Evolutionary conservation across 2,113 vertebrate species (phyloP), one percentile per base, ranked within the genome.

Genomic region (Hippopotamus amphibius): DNA sequence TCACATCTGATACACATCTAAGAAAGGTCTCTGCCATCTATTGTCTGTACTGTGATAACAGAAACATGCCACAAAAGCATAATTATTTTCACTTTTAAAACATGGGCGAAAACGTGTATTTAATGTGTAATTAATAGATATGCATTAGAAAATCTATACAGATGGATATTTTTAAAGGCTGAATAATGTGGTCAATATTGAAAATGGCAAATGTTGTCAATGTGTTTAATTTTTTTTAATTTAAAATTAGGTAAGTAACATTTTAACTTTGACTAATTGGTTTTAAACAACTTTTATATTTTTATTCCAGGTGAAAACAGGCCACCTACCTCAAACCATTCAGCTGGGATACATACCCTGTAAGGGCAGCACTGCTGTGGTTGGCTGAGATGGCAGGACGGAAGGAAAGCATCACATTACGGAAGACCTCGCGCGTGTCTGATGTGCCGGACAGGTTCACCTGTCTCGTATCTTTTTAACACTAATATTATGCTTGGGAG

Each of bases 261-360:
- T 93, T 95, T 97, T 88, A 90, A 93, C 1, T 6, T 65, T 22
- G 13, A 85, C 41, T 65, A 72, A 48, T 30, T 88, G 43, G 3
- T 96, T 92, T 97, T 92, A 93, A 96, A 74, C 7, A 53, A 61
- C 6, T 95, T 92, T 93, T 69, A 48, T 71, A 59, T 82, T 88
- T 79, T 85, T n/a, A 81, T 81, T 95, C 28, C 57, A 89, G 43
- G 17, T 85, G 66, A 94, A 92, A 94, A 74, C 66, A 93, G 12
- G 80, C 7, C 79, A 82, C 68, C 33, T 69, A 76, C 48, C 30
- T 65, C 55, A 21, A 88, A 46, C 16, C 11, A 90, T 81, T 90
- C n/a, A 53, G 37, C 53, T 33, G 63, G 8, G 22, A 59, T 81
- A 48, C n/a, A 46, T 43, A 86, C 89, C 17, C 65, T 95, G 19